These are phyloP conservation scores for Harlomillsia oculata DNA, from an alignment of 1,140 invertebrate genomes.

Conservation along the genomic window DNA sequence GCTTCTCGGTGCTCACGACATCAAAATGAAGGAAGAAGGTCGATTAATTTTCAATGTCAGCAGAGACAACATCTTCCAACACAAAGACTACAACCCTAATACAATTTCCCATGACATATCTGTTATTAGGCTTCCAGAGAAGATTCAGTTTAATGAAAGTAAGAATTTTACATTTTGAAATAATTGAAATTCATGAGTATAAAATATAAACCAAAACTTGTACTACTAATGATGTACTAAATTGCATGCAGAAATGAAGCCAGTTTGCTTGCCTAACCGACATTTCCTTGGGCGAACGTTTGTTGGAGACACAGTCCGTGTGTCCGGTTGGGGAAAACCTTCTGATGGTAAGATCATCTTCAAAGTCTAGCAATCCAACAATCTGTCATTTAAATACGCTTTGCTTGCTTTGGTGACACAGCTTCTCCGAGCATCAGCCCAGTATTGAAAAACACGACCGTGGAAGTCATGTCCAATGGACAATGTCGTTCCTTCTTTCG, in stretches of 20 bases:
- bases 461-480: slow-evolving; percentile 27
- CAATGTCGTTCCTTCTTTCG: slow-evolving; percentile 24
- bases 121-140: slow-evolving; percentile 28
- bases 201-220: too few relatives aligned
- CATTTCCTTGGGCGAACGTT: slow-evolving; percentile 18
- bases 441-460: slow-evolving; percentile 16
- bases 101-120: slow-evolving; percentile 29
- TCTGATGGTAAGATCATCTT: slow-evolving; percentile 23
- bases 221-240: too few relatives aligned
- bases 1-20: slow-evolving; percentile 8
- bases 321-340: slow-evolving; percentile 32
- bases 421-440: slow-evolving; percentile 8
- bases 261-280: slow-evolving; percentile 32
- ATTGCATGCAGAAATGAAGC: slow-evolving; percentile 8
- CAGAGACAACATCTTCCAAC: slow-evolving; percentile 21
- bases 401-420: background rate
- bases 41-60: slow-evolving; percentile 27
- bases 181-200: too few relatives aligned
- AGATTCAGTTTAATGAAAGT: slow-evolving; percentile 20
- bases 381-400: background rate
- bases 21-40: slow-evolving; percentile 10
- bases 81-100: slow-evolving; percentile 29
- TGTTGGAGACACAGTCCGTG: slow-evolving; percentile 14
- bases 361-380: background rate
- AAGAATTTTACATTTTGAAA: background rate